Conservation (phyloP, 2,888 invertebrate genomes). For the Parnassius mnemosyne region DNA sequence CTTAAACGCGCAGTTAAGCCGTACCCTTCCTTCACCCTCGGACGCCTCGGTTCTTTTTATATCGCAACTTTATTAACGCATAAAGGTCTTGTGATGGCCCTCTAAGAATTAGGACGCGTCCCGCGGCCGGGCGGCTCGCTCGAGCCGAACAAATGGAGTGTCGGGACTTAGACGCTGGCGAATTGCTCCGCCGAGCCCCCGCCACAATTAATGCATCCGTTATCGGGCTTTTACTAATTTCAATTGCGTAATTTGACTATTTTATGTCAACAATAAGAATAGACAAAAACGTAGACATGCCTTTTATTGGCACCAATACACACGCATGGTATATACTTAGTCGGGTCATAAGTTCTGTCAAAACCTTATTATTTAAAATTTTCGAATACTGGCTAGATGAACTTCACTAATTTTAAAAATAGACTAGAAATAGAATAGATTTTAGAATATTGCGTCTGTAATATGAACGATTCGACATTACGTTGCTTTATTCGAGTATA, state of each 20-base stretch:
- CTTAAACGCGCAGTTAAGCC: conserved; percentile 78
- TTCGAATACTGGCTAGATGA: too few relatives aligned
- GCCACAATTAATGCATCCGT: conserved; percentile 63
- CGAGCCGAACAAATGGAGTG: conserved; percentile 76
- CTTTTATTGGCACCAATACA: too few relatives aligned
- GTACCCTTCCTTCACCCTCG: conserved; percentile 78
- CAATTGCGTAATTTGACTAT: conserved; percentile 47
- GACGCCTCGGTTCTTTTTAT: conserved; percentile 79
- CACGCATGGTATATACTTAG: too few relatives aligned
- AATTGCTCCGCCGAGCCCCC: conserved; percentile 55
- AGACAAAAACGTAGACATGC: too few relatives aligned
- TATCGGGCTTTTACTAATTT: conserved; percentile 66
- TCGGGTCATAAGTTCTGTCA: too few relatives aligned
- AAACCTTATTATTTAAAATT: too few relatives aligned
- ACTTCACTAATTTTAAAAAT: too few relatives aligned
- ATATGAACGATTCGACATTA: too few relatives aligned
- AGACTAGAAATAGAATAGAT: too few relatives aligned
- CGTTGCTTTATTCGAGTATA: too few relatives aligned
- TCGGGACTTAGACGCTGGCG: conserved; percentile 47
- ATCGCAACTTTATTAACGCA: conserved; percentile 81
- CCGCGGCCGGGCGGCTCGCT: conserved; percentile 61
- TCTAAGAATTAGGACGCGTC: conserved; percentile 79
- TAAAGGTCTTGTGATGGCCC: conserved; percentile 80
- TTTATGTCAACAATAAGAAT: background rate
- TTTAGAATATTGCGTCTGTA: too few relatives aligned